These are phyloP conservation scores for Bergia puertoricense DNA, from an alignment of 92 coral and sea anemone species.

Conservation along the genomic window DNA sequence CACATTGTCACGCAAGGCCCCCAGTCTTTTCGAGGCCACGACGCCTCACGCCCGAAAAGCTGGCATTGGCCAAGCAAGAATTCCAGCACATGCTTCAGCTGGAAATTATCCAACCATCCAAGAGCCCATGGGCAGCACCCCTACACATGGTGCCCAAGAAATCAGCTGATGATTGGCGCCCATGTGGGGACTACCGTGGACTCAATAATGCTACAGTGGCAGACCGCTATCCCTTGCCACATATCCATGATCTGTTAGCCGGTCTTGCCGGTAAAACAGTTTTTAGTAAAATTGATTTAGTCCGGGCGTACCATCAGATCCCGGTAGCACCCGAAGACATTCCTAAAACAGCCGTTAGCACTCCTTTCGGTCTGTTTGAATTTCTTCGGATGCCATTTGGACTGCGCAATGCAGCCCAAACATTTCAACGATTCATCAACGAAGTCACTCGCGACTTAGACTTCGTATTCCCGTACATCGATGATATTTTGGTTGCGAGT, in stretches of 20 bases:
- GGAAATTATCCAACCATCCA: slow-evolving; percentile 23
- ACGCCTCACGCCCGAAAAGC: slow-evolving; percentile 26
- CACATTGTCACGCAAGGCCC: slow-evolving; percentile 19
- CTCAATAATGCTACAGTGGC: slow-evolving; percentile 13
- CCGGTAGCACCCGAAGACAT: background rate
- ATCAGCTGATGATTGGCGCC: slow-evolving; percentile 34
- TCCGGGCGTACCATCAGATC: background rate
- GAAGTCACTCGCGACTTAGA: slow-evolving; percentile 15
- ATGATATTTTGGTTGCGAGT: slow-evolving; percentile 31
- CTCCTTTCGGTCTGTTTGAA: slow-evolving; percentile 15
- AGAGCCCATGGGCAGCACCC: slow-evolving; percentile 36
- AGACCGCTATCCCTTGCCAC: slow-evolving; percentile 31
- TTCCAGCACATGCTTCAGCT: slow-evolving; percentile 18
- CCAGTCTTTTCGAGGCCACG: slow-evolving; percentile 19
- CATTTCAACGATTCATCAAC: slow-evolving; percentile 37
- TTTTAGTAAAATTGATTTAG: slow-evolving; percentile 26
- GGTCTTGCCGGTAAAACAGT: slow-evolving; percentile 9
- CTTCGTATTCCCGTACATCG: background rate
- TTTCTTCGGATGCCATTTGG: slow-evolving; percentile 20
- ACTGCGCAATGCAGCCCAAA: slow-evolving; percentile 27
- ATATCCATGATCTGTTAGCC: slow-evolving; percentile 21
- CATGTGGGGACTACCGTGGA: slow-evolving; percentile 31
- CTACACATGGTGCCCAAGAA: slow-evolving; percentile 35
- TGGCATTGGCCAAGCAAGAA: slow-evolving; percentile 13
- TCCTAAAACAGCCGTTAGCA: slow-evolving; percentile 28